phyloP scores from a whole-genome alignment of 2,888 invertebrate species.

The Hipparchia semele region DNA sequence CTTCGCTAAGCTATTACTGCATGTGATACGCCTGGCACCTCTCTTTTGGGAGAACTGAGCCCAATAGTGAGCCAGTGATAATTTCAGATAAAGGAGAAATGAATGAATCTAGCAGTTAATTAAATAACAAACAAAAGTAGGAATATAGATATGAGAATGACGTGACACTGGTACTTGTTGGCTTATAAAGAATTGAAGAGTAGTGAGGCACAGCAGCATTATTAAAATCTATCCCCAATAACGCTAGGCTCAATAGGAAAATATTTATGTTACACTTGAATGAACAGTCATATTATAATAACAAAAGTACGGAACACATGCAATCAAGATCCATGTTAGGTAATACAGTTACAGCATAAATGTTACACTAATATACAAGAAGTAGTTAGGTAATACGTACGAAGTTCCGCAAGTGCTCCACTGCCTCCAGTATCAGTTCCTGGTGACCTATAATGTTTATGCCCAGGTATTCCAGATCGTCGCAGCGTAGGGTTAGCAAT shows the following conservation, averaged over 20 bases:
- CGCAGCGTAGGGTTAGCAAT: slow-evolving; percentile 92
- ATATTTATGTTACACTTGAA: not conserved
- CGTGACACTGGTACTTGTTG: too few relatives aligned
- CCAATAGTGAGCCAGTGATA: not conserved
- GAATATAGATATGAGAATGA: too few relatives aligned
- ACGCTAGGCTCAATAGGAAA: not conserved
- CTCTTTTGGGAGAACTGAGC: too few relatives aligned
- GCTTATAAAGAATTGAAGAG: too few relatives aligned
- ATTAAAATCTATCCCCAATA: too few relatives aligned
- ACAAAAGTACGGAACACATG: not conserved
- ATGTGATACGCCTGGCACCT: too few relatives aligned
- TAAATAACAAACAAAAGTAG: too few relatives aligned
- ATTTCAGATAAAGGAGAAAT: too few relatives aligned
- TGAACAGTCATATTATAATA: not conserved
- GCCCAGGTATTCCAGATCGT: slow-evolving; percentile 94
- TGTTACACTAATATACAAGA: not conserved
- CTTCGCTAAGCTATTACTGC: too few relatives aligned
- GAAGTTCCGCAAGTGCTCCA: slow-evolving; percentile 94
- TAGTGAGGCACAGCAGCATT: too few relatives aligned
- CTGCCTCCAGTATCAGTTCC: slow-evolving; percentile 95
- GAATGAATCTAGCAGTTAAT: too few relatives aligned
- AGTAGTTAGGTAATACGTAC: slow-evolving; percentile 76
- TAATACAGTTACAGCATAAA: slow-evolving; percentile 10
- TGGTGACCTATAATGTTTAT: slow-evolving; percentile 95
- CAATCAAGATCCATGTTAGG: not conserved